These are phyloP conservation scores for Myotis daubentonii DNA, from an alignment of 2,797 vertebrate species.

Conservation along the genomic window DNA sequence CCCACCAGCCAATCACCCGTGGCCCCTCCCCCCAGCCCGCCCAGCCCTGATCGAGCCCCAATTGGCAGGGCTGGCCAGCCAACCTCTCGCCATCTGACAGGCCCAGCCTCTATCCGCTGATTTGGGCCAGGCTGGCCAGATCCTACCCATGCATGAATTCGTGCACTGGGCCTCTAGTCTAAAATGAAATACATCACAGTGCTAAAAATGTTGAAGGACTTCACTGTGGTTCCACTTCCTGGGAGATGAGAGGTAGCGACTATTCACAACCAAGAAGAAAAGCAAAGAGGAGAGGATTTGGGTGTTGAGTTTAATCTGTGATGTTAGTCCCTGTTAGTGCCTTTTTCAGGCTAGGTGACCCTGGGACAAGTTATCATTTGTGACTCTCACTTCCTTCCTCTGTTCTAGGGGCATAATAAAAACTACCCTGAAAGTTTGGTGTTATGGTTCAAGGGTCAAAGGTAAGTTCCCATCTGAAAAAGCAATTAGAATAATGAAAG, in stretches of 20 bases:
- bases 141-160: too few species aligned
- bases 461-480: background rate
- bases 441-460: conserved; percentile 28
- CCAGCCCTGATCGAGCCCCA: too few species aligned
- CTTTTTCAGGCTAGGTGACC: background rate
- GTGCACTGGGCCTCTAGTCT: too few species aligned
- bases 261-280: background rate
- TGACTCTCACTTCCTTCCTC: background rate
- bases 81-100: too few species aligned
- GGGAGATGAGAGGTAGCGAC: background rate
- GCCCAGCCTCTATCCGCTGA: too few species aligned
- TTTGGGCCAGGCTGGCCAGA: too few species aligned
- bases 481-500: conserved; percentile 13
- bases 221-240: background rate
- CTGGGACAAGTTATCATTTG: background rate
- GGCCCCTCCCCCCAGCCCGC: too few species aligned
- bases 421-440: conserved; percentile 15
- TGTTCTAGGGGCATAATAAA: background rate
- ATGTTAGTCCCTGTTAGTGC: background rate
- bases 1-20: too few species aligned
- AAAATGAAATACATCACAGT: background rate
- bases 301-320: background rate
- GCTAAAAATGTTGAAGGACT: background rate
- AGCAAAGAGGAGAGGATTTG: background rate
- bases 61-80: too few species aligned